These are phyloP conservation scores for Esperia sulphurella DNA, from an alignment of 2,888 invertebrate genomes.

Conservation along the genomic window DNA sequence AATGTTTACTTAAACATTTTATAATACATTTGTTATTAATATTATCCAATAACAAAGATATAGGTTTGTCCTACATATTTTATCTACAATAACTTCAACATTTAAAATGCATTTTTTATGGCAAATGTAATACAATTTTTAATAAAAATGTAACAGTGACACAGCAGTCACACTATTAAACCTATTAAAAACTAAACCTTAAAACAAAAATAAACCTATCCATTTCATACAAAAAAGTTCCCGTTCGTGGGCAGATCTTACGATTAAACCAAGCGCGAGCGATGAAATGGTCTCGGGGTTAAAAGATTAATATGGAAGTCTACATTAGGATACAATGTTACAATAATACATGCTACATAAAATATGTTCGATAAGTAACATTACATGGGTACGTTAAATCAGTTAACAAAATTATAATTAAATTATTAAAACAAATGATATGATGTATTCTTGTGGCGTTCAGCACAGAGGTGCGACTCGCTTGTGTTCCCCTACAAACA, in stretches of 20 bases:
- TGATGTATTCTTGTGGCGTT: conserved; percentile 77
- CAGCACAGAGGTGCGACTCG: conserved; percentile 53
- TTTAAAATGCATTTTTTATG: too few species aligned
- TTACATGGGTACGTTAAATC: conserved; percentile 56
- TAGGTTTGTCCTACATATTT: too few species aligned
- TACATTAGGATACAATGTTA: conserved; percentile 30
- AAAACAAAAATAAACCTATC: conserved; percentile 26
- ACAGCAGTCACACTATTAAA: conserved; percentile 18
- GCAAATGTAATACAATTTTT: neutral
- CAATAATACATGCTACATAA: conserved; percentile 42
- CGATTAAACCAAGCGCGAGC: conserved; percentile 22
- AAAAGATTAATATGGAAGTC: conserved; percentile 26
- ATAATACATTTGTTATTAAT: too few species aligned
- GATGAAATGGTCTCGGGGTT: conserved; percentile 43
- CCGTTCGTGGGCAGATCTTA: conserved; percentile 50
- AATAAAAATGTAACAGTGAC: neutral
- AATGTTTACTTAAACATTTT: too few species aligned
- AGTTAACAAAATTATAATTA: conserved; percentile 62
- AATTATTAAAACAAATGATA: conserved; percentile 76
- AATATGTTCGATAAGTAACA: conserved; percentile 46
- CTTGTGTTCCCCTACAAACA: conserved; percentile 29
- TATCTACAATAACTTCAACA: too few species aligned
- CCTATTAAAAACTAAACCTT: conserved; percentile 26
- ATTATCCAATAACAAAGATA: too few species aligned
- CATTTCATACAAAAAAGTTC: conserved; percentile 77